Base-by-base conservation (phyloP, 2,113 vertebrate species). In the Rhea pennata region DNA sequence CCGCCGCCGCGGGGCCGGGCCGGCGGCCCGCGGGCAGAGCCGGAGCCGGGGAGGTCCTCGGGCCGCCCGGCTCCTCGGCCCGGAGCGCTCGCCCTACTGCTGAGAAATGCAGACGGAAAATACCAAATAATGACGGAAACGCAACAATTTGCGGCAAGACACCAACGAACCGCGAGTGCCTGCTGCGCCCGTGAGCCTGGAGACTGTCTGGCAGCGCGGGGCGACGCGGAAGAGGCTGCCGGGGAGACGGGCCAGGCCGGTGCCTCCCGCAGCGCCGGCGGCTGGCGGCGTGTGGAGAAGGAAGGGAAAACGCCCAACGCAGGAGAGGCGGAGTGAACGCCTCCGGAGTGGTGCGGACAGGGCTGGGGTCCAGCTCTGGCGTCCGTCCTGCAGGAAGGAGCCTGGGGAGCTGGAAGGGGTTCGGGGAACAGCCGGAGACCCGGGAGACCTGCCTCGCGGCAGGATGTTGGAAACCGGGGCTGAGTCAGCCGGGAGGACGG, bases 141-240 rank as follows among this genome's bases (percentile, higher is more conserved):
- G 12, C 3, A 36, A 12, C 16, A 2, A 13, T 1, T 3, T 36
- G 22, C 0, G 1, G 67, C 5, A 2, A 27, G 33, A 12, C 1
- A 20, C 46, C 1, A 5, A 5, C 56, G 42, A 17, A 23, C 29
- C 42, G 56, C 1, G 12, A 27, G 16, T 3, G 24, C 0, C 2
- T 16, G 15, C 40, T 4, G 3, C 54, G 62, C 14, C 64, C 7
- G 2, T 2, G 54, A 3, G 15, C 22, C 29, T 39, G 6, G 53
- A 44, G 7, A 23, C 46, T 19, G 46, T 48, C 46, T 17, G 6
- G 46, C 46, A 26, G 4, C 8, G 53, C 29, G 3, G 39, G 2
- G 3, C 5, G 29, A 22, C 10, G 10, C 44, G 6, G 9, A 6
- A 39, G 24, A 33, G 44, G 44, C 58, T 29, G 29, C 62, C 61